Base-by-base conservation (phyloP, 37 sponge, comb jelly and placozoan genomes). In the Axinella damicornis region DNA sequence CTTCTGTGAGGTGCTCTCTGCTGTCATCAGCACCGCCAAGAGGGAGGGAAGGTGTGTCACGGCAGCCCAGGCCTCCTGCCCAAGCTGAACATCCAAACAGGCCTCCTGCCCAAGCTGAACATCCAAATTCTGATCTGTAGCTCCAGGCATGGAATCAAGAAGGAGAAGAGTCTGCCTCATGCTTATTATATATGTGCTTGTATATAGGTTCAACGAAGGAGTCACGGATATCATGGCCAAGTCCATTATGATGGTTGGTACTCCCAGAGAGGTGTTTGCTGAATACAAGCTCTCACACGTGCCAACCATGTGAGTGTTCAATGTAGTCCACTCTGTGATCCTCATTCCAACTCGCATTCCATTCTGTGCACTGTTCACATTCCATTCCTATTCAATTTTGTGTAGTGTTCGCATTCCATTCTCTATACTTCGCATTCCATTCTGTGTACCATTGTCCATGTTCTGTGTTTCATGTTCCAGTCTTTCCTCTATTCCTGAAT, bases 161-260 rank as follows among this genome's bases (percentile, higher is more conserved):
- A n/a, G n/a, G n/a, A n/a, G n/a, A n/a, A n/a, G n/a, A 70, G 5
- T 70, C 5, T 32, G 22, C 31, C 31, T 5, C 12, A 28, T n/a
- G n/a, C 31, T 22, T 22, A 16, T 25, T 66, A 66, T 24, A 66
- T 22, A 25, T 22, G 25, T 1, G 14, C 16, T 5, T 62, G 64
- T 78, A 66, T 63, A 40, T 34, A 81, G 86, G 67, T 89, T 88
- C 36, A 71, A 25, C 70, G 90, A 86, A 46, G 90, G 90, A 31
- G 85, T 89, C 24, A 89, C 90, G 27, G 90, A 89, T 41, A 89
- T 89, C 57, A 36, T 54, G 66, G 90, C 85, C 22, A 32, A 83
- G 39, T 85, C 86, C 19, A 72, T 89, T 24, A 24, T 40, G 57
- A 28, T 89, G 63, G 67, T 58, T 0, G 67, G 59, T 0, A 17